phyloP scores from a whole-genome alignment of 2,113 vertebrate species.

The Ondatra zibethicus region DNA sequence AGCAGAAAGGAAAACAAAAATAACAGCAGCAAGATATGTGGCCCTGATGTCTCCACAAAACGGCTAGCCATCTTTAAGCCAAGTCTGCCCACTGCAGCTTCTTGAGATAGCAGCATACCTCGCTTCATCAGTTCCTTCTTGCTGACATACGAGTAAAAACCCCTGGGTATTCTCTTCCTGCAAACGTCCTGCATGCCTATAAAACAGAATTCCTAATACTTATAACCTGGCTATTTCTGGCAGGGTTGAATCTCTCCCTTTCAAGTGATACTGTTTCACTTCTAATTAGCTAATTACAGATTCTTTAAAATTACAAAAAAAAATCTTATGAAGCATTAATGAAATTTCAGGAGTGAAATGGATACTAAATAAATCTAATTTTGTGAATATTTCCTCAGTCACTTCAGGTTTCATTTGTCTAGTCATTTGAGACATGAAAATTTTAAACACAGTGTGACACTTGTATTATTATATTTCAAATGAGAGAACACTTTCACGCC shows the following conservation, averaged over 20 bases:
- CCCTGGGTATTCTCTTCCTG: not conserved
- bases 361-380: constrained; percentile 51
- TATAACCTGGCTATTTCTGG: constrained; percentile 19
- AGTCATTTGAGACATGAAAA: constrained; percentile 20
- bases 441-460: not conserved
- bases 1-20: not conserved
- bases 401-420: constrained; percentile 55
- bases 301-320: constrained; percentile 63
- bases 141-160: not conserved
- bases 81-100: not conserved
- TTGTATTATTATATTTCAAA: constrained; percentile 31
- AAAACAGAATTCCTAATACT: constrained; percentile 43
- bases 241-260: not conserved
- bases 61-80: not conserved
- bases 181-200: not conserved
- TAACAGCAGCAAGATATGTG: not conserved
- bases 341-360: constrained; percentile 65
- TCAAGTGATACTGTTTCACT: constrained; percentile 50
- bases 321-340: constrained; percentile 37
- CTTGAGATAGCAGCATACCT: not conserved
- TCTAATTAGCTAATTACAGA: constrained; percentile 37
- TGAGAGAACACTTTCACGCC: not conserved
- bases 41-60: not conserved
- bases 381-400: constrained; percentile 25
- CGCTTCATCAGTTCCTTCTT: not conserved